Evolutionary conservation across 2,888 invertebrate genomes (phyloP).

Genomic region (Hybos culiciformis): DNA sequence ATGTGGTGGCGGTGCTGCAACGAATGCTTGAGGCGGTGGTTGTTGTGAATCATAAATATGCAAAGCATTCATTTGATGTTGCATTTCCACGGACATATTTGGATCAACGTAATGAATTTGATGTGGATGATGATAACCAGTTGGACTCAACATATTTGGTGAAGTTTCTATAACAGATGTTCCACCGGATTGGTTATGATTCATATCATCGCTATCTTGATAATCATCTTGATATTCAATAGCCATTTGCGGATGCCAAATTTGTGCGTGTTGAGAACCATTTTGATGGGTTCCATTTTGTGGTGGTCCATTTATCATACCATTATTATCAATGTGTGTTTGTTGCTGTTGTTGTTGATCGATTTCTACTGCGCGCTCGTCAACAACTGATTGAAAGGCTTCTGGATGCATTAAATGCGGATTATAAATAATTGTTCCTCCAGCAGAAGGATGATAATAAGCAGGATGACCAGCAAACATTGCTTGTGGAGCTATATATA

Average conservation of each 20-base stretch:
- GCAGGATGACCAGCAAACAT: slow-evolving; percentile 24
- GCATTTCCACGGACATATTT: slow-evolving; percentile 26
- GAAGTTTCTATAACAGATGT: slow-evolving; percentile 28
- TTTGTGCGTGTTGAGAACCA: slow-evolving; percentile 8
- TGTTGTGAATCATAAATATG: slow-evolving; percentile 30
- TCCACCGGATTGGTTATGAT: slow-evolving; percentile 27
- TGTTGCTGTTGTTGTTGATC: neutral
- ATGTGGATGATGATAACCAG: too few species aligned
- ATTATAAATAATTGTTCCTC: slow-evolving; percentile 22
- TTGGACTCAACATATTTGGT: slow-evolving; percentile 33
- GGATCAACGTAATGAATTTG: slow-evolving; percentile 27
- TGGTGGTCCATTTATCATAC: neutral
- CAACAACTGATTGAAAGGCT: neutral
- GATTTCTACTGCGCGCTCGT: neutral
- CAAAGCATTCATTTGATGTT: slow-evolving; percentile 32
- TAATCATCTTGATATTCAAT: slow-evolving; percentile 30
- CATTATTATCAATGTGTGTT: neutral
- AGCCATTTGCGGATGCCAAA: slow-evolving; percentile 26
- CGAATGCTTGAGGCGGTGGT: slow-evolving; percentile 12
- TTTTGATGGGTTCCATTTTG: slow-evolving; percentile 7
- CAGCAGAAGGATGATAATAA: slow-evolving; percentile 22
- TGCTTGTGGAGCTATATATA: slow-evolving; percentile 24
- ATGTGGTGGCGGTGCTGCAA: slow-evolving; percentile 5
- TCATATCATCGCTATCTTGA: slow-evolving; percentile 25
- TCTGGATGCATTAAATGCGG: slow-evolving; percentile 19